Percentiles rank a stretch among this genome's conserved stretches.
Evolutionary conservation across 2,797 vertebrate species (phyloP).

Genomic region (Enoplosus armatus): DNA sequence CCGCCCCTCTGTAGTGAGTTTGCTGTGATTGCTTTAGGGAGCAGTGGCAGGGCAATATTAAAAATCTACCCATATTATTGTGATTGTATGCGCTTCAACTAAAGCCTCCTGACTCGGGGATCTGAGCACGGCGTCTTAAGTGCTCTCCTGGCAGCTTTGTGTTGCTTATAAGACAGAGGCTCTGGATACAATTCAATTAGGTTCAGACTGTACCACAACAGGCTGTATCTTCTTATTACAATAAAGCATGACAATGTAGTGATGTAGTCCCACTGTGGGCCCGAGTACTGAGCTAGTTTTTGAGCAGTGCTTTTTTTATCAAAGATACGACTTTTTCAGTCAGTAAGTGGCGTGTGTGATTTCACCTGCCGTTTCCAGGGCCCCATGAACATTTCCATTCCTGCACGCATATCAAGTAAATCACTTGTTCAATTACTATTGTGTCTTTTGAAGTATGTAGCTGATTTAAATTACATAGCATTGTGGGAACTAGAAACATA

Average conservation of each 20-base stretch:
- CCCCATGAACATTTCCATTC: background rate
- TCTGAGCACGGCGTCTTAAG: constrained; percentile 75
- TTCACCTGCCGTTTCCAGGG: background rate
- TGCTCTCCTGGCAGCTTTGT: constrained; percentile 85
- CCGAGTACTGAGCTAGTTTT: constrained; percentile 13
- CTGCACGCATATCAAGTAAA: background rate
- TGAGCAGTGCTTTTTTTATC: constrained; percentile 18
- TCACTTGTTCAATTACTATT: too few species aligned
- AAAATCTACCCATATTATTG: constrained; percentile 82
- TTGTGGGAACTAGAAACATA: background rate
- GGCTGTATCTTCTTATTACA: constrained; percentile 69
- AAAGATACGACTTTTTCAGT: background rate
- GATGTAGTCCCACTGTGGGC: constrained; percentile 34
- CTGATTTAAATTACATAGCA: background rate
- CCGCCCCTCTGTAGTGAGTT: constrained; percentile 60
- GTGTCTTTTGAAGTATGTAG: too few species aligned
- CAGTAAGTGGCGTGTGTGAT: constrained; percentile 2
- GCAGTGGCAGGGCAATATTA: constrained; percentile 84
- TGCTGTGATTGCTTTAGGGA: constrained; percentile 84
- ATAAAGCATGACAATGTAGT: constrained; percentile 53
- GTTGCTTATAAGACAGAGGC: constrained; percentile 78
- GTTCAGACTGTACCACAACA: constrained; percentile 63
- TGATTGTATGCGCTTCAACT: constrained; percentile 74
- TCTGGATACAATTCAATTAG: constrained; percentile 81
- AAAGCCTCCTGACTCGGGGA: constrained; percentile 77